Evolutionary conservation across 2,113 vertebrate genomes (phyloP).

Genomic region (Proterorhinus semilunaris): DNA sequence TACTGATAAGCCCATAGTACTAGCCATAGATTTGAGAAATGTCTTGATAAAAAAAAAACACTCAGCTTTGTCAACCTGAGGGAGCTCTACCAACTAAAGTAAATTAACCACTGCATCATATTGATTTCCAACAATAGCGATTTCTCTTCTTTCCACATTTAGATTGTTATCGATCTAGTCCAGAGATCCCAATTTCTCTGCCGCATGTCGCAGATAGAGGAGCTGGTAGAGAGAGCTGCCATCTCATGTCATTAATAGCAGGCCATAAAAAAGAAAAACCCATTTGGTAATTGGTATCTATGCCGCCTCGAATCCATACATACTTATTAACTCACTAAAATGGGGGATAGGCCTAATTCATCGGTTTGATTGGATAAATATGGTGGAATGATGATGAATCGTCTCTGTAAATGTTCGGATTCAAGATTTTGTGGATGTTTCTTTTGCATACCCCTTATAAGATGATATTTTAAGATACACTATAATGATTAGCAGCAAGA

Average conservation of each 20-base stretch:
- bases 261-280: no score
- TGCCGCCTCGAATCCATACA: background rate
- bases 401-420: background rate
- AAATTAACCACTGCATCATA: constrained; percentile 2
- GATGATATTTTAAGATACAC: no score
- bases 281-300: background rate
- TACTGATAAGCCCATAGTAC: no score
- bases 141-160: background rate
- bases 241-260: no score
- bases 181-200: constrained; percentile 1
- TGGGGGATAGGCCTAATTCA: background rate
- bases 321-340: background rate
- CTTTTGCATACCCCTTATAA: no score
- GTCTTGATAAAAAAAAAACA: background rate
- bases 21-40: no score
- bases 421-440: background rate
- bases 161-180: constrained; percentile 4
- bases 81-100: background rate
- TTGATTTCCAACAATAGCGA: background rate
- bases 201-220: background rate
- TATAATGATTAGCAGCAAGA: no score
- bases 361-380: background rate
- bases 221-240: background rate
- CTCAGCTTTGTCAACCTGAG: background rate
- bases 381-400: background rate